A percentile compares a stretch with the other conserved stretches of the same genome.
Conservation (phyloP, 2,888 invertebrate genomes). For the Aelia acuminata region DNA sequence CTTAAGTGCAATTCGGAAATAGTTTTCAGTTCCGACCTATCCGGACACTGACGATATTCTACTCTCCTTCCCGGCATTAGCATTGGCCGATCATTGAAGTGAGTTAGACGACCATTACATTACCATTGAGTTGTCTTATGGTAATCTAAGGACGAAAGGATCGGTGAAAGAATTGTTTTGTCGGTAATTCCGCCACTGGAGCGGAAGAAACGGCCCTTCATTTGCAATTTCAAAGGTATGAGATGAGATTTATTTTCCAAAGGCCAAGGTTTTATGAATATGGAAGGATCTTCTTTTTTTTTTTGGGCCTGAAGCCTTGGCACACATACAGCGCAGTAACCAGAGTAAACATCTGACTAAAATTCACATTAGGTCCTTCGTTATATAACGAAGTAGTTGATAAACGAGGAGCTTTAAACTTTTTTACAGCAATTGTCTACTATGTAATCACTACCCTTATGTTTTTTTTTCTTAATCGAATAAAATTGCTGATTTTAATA, state of each 20-base stretch:
- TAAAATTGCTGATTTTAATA: too few species aligned
- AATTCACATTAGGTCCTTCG: neutral
- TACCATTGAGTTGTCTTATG: slow-evolving; percentile 26
- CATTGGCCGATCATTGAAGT: neutral
- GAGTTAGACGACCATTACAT: slow-evolving; percentile 23
- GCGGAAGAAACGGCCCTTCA: neutral
- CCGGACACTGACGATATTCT: neutral
- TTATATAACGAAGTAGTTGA: neutral
- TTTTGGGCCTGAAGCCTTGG: neutral
- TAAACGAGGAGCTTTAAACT: too few species aligned
- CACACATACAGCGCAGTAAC: neutral
- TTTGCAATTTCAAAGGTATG: slow-evolving; percentile 1
- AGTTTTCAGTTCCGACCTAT: neutral
- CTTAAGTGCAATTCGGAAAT: too few species aligned
- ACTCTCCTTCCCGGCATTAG: neutral
- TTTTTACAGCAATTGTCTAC: too few species aligned
- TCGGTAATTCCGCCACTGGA: neutral
- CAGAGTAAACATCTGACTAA: neutral
- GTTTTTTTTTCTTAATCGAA: too few species aligned
- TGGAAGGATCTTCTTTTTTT: neutral
- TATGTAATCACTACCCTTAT: too few species aligned
- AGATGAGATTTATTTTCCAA: neutral
- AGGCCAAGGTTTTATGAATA: slow-evolving; percentile 34
- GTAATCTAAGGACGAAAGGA: neutral
- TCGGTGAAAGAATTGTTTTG: slow-evolving; percentile 22